A percentile compares a stretch with the other conserved stretches of the same genome.
phyloP scores from a whole-genome alignment of 2,113 vertebrate genomes.

The Apistogramma diplotaenia region DNA sequence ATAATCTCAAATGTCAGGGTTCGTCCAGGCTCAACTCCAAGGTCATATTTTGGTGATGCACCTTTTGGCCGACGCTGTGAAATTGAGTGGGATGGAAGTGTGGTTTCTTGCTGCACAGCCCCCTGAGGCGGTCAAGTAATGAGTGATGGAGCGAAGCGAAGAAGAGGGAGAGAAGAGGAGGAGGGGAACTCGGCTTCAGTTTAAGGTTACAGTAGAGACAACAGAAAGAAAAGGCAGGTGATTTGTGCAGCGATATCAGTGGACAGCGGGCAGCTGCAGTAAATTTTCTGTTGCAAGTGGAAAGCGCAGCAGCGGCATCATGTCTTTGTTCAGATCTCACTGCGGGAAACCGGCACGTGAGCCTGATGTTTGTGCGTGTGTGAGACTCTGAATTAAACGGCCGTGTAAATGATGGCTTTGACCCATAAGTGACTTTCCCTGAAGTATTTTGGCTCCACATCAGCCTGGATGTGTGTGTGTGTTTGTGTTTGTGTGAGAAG shows the following conservation, averaged over 20 bases:
- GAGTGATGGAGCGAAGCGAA: neutral
- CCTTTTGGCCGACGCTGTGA: neutral
- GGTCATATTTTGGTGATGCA: neutral
- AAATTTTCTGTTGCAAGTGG: neutral
- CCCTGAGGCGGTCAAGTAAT: neutral
- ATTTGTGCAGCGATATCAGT: conserved; percentile 13
- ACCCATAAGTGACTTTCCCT: conserved; percentile 39
- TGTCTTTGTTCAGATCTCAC: neutral
- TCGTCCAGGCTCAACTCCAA: neutral
- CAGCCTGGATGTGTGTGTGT: neutral
- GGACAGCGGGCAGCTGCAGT: neutral
- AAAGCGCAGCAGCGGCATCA: neutral
- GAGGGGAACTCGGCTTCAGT: neutral
- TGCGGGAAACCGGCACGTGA: neutral
- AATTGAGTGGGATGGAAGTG: neutral
- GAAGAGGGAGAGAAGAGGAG: neutral
- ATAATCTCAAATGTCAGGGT: neutral
- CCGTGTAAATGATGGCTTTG: conserved; percentile 26
- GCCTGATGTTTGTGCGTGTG: neutral
- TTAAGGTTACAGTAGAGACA: neutral
- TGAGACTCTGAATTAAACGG: conserved; percentile 20
- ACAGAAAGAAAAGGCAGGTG: neutral
- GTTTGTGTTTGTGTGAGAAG: neutral
- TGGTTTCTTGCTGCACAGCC: neutral
- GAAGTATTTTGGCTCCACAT: conserved; percentile 7